Base-by-base conservation (phyloP, 2,797 vertebrate species). In the Chaunax sp. region DNA sequence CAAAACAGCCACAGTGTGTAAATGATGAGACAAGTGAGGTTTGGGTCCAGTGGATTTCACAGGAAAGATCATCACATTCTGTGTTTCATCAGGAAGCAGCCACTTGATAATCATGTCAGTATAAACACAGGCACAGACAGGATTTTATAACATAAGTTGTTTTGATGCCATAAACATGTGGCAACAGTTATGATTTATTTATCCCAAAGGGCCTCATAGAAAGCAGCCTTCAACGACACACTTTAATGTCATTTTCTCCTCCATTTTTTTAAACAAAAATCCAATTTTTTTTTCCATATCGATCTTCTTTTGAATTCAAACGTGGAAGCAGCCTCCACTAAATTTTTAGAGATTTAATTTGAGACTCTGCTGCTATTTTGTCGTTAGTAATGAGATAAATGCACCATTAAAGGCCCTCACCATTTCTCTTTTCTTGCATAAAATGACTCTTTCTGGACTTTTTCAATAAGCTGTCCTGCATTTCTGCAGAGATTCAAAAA, bases 21-120 rank as follows among this genome's bases (percentile, higher is more conserved):
- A 80, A 64, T 15, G 57, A 74, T 77, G 83, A 78, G 49, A 66
- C 47, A 41, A 35, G 58, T 55, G 69, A 77, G 78, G 56, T 81
- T 81, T 80, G 87, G 75, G 73, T 84, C 53, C 72, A 11, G 0
- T 45, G 72, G 82, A 45, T 57, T 56, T 64, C 75, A 52, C 65
- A 49, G 64, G 75, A 77, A 69, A 74, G 0, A 20, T 58, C 20
- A 26, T 40, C 55, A 51, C 38, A 3, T 3, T 13, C 47, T 51
- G 49, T 25, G 3, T 30, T n/a, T 37, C 30, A 22, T 3, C 33
- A 20, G 38, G 38, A 16, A 40, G 38, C 15, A 4, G 10, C 35
- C 11, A 37, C 35, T 9, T 30, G 28, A n/a, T n/a, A n/a, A n/a
- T n/a, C n/a, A n/a, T n/a, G n/a, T n/a, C n/a, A n/a, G n/a, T n/a